Base-by-base conservation (phyloP, 1,140 invertebrate genomes). In the Anthonomus grandis region DNA sequence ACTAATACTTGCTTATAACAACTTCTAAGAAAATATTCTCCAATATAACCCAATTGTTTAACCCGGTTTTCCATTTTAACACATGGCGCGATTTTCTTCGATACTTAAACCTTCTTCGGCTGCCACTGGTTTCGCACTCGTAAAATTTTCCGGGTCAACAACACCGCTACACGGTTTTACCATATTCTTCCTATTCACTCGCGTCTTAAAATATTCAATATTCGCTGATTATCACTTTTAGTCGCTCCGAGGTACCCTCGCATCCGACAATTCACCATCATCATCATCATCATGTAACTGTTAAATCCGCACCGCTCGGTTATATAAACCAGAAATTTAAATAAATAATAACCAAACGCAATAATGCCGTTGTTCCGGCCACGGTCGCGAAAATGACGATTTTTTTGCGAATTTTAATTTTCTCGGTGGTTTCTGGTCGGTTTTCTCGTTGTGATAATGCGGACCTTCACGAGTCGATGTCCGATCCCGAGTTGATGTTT, bases 401-500 rank as follows among this genome's bases (percentile, higher is more conserved):
- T 9, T 22, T 17, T 10, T 25, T 52, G 22, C 13, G 24, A 3
- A 6, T 12, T 12, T 5, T 52, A 5, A 4, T 23, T 31, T 54
- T n/a, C 38, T 9, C 38, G 12, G 38, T 13, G 31, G 31, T 12
- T 34, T 34, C 12, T 2, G 38, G 12, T 18, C 1, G 2, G 38
- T n/a, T n/a, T n/a, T 13, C 1, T 31, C 42, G 17, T 49, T 37
- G n/a, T 17, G 19, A 41, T 41, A 12, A 23, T 50, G 41, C 36
- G 9, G 45, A 56, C 18, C 41, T 69, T 27, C 60, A 65, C 38
- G 17, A 65, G 51, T 21, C 55, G n/a, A 65, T 68, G 63, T 62
- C 39, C 38, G 59, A 63, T n/a, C 24, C 53, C 6, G 69, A 69
- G 41, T 50, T 67, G 10, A 49, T 61, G n/a, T 64, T 65, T 58